Conservation (phyloP, 2,888 invertebrate genomes). For the Drosophila leonis region DNA sequence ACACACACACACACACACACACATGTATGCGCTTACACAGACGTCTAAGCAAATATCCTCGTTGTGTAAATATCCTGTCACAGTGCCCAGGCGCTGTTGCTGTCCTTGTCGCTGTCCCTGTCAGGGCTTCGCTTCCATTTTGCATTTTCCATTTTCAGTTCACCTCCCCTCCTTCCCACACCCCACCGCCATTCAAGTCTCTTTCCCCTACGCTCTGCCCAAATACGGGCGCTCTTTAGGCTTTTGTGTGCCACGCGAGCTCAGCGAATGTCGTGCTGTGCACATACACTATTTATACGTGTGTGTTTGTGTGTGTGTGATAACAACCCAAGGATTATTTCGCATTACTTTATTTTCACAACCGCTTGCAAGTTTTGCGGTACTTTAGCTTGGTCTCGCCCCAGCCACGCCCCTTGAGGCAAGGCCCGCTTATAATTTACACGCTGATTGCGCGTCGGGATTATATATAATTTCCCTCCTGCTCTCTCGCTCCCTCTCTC, state of each 20-base stretch:
- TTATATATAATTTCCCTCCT: conserved; percentile 76
- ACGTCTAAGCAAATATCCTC: conserved; percentile 70
- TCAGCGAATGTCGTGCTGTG: conserved; percentile 61
- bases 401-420: conserved; percentile 37
- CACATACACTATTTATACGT: conserved; percentile 22
- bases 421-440: conserved; percentile 74
- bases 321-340: conserved; percentile 81
- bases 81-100: conserved; percentile 22
- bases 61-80: conserved; percentile 73
- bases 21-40: conserved; percentile 24
- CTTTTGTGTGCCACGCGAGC: conserved; percentile 73
- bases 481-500: conserved; percentile 27
- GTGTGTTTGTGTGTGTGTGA: conserved; percentile 60
- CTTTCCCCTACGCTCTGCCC: conserved; percentile 11
- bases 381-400: conserved; percentile 69
- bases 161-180: conserved; percentile 5
- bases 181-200: neutral
- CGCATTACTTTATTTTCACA: conserved; percentile 80
- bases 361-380: conserved; percentile 79
- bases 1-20: conserved; percentile 20
- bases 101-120: conserved; percentile 41
- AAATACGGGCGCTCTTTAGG: conserved; percentile 72
- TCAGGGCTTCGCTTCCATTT: conserved; percentile 66
- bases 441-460: conserved; percentile 77
- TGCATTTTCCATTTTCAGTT: conserved; percentile 70